phyloP scores from a whole-genome alignment of 2,797 vertebrate genomes.

The Triplophysa bombifrons region DNA sequence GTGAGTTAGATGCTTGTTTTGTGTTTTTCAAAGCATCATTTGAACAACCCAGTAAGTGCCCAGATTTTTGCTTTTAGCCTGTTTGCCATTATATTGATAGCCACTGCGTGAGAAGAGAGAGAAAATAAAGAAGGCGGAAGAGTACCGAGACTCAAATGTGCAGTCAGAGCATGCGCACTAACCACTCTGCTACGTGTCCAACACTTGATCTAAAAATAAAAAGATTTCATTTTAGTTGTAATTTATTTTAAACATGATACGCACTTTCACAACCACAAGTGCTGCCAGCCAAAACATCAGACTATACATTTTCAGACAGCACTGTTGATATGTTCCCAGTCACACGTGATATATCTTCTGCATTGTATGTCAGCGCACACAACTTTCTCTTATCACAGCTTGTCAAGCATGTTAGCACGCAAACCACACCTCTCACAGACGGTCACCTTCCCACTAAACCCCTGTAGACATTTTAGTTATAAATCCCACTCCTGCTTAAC shows the following conservation, averaged over 20 bases:
- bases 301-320: neutral
- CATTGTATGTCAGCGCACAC: neutral
- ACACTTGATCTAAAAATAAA: neutral
- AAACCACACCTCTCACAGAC: slow-evolving; percentile 17
- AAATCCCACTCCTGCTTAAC: slow-evolving; percentile 49
- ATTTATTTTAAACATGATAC: neutral
- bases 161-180: neutral
- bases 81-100: neutral
- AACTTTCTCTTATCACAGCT: slow-evolving; percentile 5
- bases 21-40: neutral
- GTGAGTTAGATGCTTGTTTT: neutral
- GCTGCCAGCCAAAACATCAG: neutral
- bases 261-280: neutral
- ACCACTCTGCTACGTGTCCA: neutral
- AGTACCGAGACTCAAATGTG: neutral
- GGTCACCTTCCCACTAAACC: slow-evolving; percentile 13
- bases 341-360: neutral
- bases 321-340: too few species aligned
- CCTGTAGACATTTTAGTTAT: slow-evolving; percentile 47
- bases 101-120: neutral
- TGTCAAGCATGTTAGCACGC: slow-evolving; percentile 10
- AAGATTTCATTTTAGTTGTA: too few species aligned
- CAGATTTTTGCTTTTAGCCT: neutral
- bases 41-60: neutral
- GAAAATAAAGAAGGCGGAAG: neutral